These are phyloP conservation scores for Lethenteron reissneri DNA, from an alignment of 2,113 vertebrate genomes.

Conservation along the genomic window DNA sequence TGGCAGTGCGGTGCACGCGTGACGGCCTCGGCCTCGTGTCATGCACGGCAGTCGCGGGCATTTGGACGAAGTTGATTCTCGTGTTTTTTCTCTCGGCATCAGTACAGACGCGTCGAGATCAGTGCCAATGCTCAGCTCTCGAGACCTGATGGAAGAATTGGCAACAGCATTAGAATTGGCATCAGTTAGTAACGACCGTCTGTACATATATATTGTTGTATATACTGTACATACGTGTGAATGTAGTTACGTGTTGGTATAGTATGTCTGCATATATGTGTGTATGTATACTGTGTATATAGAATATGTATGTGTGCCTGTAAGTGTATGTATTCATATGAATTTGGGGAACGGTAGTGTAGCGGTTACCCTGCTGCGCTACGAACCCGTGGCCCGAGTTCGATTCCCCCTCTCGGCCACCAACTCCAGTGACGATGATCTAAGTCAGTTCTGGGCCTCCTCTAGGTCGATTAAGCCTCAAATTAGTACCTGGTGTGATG, in stretches of 20 bases:
- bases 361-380: slow-evolving; percentile 7
- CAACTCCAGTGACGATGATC: slow-evolving; percentile 19
- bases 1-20: too few relatives aligned
- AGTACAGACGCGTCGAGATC: too few relatives aligned
- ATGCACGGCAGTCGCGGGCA: too few relatives aligned
- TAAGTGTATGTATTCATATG: neutral
- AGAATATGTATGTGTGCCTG: neutral
- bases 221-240: neutral
- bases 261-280: slow-evolving; percentile 3
- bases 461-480: slow-evolving; percentile 14
- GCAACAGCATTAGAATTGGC: too few relatives aligned
- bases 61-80: too few relatives aligned
- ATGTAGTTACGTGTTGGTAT: neutral
- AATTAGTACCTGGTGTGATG: neutral
- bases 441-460: slow-evolving; percentile 20
- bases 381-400: slow-evolving; percentile 3
- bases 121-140: too few relatives aligned
- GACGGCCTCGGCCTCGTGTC: too few relatives aligned
- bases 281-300: slow-evolving; percentile 1
- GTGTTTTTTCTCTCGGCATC: too few relatives aligned
- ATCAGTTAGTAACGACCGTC: too few relatives aligned
- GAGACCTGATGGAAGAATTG: too few relatives aligned
- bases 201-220: neutral
- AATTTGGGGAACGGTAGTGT: neutral
- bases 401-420: slow-evolving; percentile 12